phyloP scores from a whole-genome alignment of 2,797 vertebrate species.

The Sebastes steindachneri region DNA sequence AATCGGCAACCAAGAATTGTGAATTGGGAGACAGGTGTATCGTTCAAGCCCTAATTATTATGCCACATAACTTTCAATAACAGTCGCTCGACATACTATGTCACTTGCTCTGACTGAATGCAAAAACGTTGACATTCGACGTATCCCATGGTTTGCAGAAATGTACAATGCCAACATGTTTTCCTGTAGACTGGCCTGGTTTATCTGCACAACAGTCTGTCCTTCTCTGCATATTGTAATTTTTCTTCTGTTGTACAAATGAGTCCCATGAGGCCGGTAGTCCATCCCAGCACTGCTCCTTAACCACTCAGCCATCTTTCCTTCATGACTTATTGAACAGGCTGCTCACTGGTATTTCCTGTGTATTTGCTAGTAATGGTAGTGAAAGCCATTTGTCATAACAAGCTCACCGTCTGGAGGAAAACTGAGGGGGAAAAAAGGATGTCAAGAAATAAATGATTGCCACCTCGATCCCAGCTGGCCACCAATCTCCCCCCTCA shows the following conservation, averaged over 20 bases:
- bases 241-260: neutral
- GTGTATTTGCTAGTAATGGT: neutral
- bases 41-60: too few species aligned
- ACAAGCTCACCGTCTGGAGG: conserved; percentile 28
- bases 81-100: too few species aligned
- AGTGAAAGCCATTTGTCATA: conserved; percentile 45
- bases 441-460: conserved; percentile 60
- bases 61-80: too few species aligned
- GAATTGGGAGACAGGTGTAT: too few species aligned
- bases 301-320: neutral
- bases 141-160: neutral
- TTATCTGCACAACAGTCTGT: neutral
- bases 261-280: neutral
- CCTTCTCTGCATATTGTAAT: neutral
- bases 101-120: too few species aligned
- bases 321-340: conserved; percentile 25
- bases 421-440: conserved; percentile 15
- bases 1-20: too few species aligned
- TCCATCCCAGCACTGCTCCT: conserved; percentile 20
- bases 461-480: conserved; percentile 52
- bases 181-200: neutral
- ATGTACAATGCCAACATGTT: neutral
- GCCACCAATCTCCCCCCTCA: conserved; percentile 39
- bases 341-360: conserved; percentile 30
- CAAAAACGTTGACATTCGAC: neutral